phyloP scores from a whole-genome alignment of 2,888 invertebrate species.

The Xiphydria camelus region DNA sequence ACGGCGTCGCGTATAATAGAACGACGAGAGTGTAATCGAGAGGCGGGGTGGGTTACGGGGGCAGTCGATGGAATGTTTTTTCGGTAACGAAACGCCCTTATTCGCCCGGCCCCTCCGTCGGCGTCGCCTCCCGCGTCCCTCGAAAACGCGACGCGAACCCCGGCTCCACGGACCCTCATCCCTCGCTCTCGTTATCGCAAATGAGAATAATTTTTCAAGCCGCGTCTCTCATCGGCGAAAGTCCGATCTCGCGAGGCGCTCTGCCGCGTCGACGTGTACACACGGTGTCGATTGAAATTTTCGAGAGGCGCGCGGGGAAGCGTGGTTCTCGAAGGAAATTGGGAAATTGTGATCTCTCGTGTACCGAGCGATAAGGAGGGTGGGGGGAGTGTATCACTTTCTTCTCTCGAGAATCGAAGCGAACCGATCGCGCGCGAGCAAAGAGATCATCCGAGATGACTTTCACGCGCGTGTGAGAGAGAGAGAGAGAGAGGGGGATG shows the following conservation, averaged over 20 bases:
- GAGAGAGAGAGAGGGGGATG: neutral
- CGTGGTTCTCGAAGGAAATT: constrained; percentile 21
- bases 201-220: constrained; percentile 33
- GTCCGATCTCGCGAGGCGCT: constrained; percentile 9
- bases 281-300: constrained; percentile 5
- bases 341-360: constrained; percentile 31
- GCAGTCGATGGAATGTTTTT: constrained; percentile 7
- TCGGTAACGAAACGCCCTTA: constrained; percentile 2
- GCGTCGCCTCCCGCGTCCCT: constrained; percentile 2
- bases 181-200: constrained; percentile 31
- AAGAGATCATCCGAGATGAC: no score
- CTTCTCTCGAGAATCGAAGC: constrained; percentile 6
- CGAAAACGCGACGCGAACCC: constrained; percentile 4
- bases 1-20: constrained; percentile 18
- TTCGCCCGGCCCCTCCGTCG: neutral
- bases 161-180: constrained; percentile 1
- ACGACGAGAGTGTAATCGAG: constrained; percentile 23
- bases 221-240: constrained; percentile 22
- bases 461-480: no score
- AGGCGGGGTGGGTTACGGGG: constrained; percentile 13
- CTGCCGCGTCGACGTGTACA: neutral
- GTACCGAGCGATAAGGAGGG: constrained; percentile 5
- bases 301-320: constrained; percentile 4
- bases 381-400: constrained; percentile 14
- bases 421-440: no score